Base-by-base conservation (phyloP, 2,797 vertebrate genomes). In the Amblyraja radiata region DNA sequence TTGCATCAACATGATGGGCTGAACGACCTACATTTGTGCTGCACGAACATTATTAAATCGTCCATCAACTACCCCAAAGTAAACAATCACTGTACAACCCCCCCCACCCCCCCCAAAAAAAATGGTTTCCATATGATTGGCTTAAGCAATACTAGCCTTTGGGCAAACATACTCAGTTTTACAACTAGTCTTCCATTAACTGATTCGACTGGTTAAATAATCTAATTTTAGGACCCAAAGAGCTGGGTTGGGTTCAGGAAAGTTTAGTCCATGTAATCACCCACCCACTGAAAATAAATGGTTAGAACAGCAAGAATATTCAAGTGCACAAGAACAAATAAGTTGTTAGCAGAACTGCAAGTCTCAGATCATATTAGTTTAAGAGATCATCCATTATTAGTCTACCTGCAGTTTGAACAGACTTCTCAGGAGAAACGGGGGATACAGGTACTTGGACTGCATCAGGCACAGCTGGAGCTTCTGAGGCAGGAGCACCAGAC, bases 341-440 rank as follows among this genome's bases (percentile, higher is more conserved):
- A 68, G 71, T 91, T 73, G 88, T 92, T 92, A 92, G 90, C 90
- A 74, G 68, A 74, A 92, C 68, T 92, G 68, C 71, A 73, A 74
- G 71, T 74, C 39, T n/a, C 68, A 92, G 32, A 74, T 92, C 39
- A 54, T 91, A 71, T 92, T 92, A 92, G 90, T 92, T 39, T 39
- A 80, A 80, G 54, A 77, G 68, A 6, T 46, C 90, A 76, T 74
- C 90, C 23, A 73, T 74, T 25, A 39, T 74, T 16, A 4, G 14
- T 94, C 94, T 95, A 96, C 96, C 95, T 96, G 95, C 88, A 10
- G 14, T 93, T 84, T 93, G 36, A 58, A 76, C 74, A 65, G 94
- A 81, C 76, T 93, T 77, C 68, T 94, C 93, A 92, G 94, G 90
- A 92, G 90, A 46, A 84, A 73, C 74, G 0, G 94, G 94, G 74